phyloP scores from a whole-genome alignment of 2,113 vertebrate species.

The Danio rerio region GRCz12tu NC_133189.1:43633501-43634000 shows the following conservation, averaged over 20 bases:
- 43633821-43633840: slow-evolving; percentile 39
- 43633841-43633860: slow-evolving; percentile 31
- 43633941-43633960: not conserved
- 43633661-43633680: slow-evolving; percentile 26
- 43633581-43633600: not conserved
- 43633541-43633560: slow-evolving; percentile 17
- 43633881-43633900: slow-evolving; percentile 13
- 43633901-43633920: not conserved
- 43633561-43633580: not conserved
- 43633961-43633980: slow-evolving; percentile 6
- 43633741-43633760: slow-evolving; percentile 23
- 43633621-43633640: slow-evolving; percentile 29
- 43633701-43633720: not conserved
- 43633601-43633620: slow-evolving; percentile 17
- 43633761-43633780: slow-evolving; percentile 12
- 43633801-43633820: slow-evolving; percentile 1
- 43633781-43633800: slow-evolving; percentile 28
- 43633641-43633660: slow-evolving; percentile 29
- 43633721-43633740: not conserved
- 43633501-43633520: slow-evolving; percentile 30
- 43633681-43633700: not conserved
- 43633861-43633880: slow-evolving; percentile 24
- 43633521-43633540: slow-evolving; percentile 33
- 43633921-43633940: not conserved
- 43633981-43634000: slow-evolving; percentile 32